These are phyloP conservation scores for Rhaphigaster nebulosa DNA, from an alignment of 2,888 invertebrate genomes.

Conservation along the genomic window DNA sequence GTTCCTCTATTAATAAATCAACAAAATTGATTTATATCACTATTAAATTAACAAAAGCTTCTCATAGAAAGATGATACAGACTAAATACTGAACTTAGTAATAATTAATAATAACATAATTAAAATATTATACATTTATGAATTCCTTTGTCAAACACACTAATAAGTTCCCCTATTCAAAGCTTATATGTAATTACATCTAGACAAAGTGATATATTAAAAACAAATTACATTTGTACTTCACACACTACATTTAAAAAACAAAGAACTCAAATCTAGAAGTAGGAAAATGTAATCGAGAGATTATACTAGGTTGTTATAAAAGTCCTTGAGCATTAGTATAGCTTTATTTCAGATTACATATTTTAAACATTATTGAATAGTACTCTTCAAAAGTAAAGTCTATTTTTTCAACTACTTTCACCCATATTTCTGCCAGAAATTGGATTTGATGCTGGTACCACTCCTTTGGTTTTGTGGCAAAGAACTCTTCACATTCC, in stretches of 20 bases:
- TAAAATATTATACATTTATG: background rate
- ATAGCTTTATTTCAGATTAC: no score
- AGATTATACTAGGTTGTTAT: no score
- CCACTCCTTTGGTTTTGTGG: no score
- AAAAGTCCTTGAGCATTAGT: no score
- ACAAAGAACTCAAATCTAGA: no score
- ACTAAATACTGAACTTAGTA: conserved; percentile 15
- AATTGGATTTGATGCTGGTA: no score
- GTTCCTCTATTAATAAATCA: conserved; percentile 75
- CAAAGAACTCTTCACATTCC: no score
- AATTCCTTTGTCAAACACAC: background rate
- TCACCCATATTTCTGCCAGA: no score
- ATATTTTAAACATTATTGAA: no score
- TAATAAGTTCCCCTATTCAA: background rate
- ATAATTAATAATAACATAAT: background rate
- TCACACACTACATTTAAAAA: background rate
- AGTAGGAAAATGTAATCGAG: background rate
- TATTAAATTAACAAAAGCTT: conserved; percentile 1
- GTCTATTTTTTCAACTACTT: no score
- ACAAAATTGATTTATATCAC: conserved; percentile 26
- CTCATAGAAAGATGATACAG: background rate
- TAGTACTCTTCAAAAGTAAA: no score
- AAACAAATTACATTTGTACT: background rate
- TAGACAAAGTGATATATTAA: background rate
- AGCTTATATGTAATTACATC: background rate